phyloP scores from a whole-genome alignment of 2,888 invertebrate genomes.

The Drosophila demipolita region DNA sequence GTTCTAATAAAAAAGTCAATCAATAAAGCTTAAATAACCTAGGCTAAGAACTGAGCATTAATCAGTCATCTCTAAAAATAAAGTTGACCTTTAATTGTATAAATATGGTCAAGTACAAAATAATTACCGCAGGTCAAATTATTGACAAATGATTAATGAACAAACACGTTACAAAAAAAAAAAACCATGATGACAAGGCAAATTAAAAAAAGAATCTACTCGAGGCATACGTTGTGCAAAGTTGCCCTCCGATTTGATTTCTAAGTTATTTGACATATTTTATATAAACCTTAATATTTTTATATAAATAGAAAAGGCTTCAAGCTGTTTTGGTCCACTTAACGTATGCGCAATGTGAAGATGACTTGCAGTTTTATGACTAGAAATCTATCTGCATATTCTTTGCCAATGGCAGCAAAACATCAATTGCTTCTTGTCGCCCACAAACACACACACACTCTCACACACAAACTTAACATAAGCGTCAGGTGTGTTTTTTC shows the following conservation, averaged over 20 bases:
- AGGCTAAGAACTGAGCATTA: background rate
- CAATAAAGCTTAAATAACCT: background rate
- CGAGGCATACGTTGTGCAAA: slow-evolving; percentile 16
- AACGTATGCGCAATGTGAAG: slow-evolving; percentile 28
- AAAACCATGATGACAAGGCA: background rate
- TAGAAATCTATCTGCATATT: slow-evolving; percentile 19
- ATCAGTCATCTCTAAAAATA: slow-evolving; percentile 19
- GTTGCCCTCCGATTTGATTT: background rate
- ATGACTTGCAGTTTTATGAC: slow-evolving; percentile 23
- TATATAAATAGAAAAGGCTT: background rate
- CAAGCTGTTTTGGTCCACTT: slow-evolving; percentile 14
- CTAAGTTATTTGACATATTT: background rate
- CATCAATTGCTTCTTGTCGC: slow-evolving; percentile 44
- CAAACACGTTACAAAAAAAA: background rate
- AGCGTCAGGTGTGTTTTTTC: slow-evolving; percentile 61
- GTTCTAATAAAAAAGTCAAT: background rate
- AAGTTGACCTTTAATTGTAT: slow-evolving; percentile 6
- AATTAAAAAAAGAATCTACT: background rate
- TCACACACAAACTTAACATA: slow-evolving; percentile 59
- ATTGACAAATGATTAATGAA: slow-evolving; percentile 15
- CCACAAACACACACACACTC: slow-evolving; percentile 31
- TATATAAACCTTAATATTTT: too few species aligned
- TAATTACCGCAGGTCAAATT: slow-evolving; percentile 7
- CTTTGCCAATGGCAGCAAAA: slow-evolving; percentile 13
- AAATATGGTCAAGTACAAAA: slow-evolving; percentile 2